These are phyloP conservation scores for Busseola fusca DNA, from an alignment of 2,888 invertebrate species.

Conservation along the genomic window DNA sequence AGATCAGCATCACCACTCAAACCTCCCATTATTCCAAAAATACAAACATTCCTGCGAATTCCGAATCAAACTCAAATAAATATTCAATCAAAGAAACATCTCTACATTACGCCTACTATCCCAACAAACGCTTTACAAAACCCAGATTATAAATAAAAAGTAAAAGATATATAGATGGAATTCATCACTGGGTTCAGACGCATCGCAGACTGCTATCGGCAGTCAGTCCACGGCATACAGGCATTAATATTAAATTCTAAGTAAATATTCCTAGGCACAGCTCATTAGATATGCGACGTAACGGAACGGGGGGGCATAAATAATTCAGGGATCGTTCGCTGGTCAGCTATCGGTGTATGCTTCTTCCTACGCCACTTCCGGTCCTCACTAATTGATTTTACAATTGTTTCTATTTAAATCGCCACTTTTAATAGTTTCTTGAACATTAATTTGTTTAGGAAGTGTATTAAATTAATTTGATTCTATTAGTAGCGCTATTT, in stretches of 20 bases:
- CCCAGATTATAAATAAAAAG: constrained; percentile 58
- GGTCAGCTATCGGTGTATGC: constrained; percentile 67
- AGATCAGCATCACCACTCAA: constrained; percentile 37
- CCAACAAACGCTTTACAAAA: constrained; percentile 43
- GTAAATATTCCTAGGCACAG: constrained; percentile 66
- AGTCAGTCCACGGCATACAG: constrained; percentile 56
- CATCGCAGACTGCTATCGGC: constrained; percentile 61
- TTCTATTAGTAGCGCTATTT: constrained; percentile 33
- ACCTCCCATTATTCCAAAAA: constrained; percentile 36
- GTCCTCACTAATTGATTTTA: constrained; percentile 70
- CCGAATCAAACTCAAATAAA: constrained; percentile 39
- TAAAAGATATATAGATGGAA: constrained; percentile 54
- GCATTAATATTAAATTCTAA: constrained; percentile 70
- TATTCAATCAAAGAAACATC: constrained; percentile 45
- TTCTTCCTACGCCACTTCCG: constrained; percentile 73
- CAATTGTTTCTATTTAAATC: constrained; percentile 66
- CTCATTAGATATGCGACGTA: constrained; percentile 85
- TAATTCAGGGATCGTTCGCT: constrained; percentile 74
- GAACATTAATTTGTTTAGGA: constrained; percentile 58
- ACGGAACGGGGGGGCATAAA: constrained; percentile 83
- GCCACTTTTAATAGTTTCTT: constrained; percentile 53
- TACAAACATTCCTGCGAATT: constrained; percentile 26
- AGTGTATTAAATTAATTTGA: constrained; percentile 47
- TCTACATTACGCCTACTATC: constrained; percentile 33
- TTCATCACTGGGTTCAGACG: constrained; percentile 54